Evolutionary conservation across 2,113 vertebrate species (phyloP), one percentile per base, ranked within the genome.

Genomic region (Nibea coibor): DNA sequence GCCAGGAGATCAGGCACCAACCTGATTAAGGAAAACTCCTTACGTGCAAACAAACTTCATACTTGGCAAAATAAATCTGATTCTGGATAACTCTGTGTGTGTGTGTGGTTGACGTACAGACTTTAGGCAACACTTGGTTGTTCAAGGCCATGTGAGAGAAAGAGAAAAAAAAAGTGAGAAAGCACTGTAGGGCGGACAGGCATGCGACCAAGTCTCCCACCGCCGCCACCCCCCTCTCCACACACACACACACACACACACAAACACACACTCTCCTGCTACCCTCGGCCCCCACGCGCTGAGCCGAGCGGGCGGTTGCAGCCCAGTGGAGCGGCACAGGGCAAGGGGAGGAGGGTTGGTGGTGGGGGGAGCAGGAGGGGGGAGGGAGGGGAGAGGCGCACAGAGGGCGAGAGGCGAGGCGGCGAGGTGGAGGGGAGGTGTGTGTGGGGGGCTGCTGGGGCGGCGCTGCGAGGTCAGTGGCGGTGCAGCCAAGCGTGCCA

Each of bases 291-390:
- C 93, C 87, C 88, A 90, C 90, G 87, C 81, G 86, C 87, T 87
- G 92, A 93, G 92, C 80, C 88, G 87, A 94, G 93, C 85, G 77
- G 91, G 93, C 93, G 92, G 94, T 95, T 93, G 93, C 94, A 91
- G 92, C 88, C 90, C 93, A 94, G 82, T 94, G 95, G 89, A 94
- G 94, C 94, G 89, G 90, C 93, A 92, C 90, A 92, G 88, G 89
- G 89, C 72, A 59, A 75, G 72, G 70, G 82, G 76, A 58, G 58
- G 45, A 76, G 69, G 73, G 8, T 17, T 39, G 35, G 35, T 39
- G 35, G 35, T 3, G 69, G n/a, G 35, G 51, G 61, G 50, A 45
- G 58, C 3, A 19, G 72, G 72, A 10, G 35, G 51, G 80, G 47
- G 82, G 80, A 39, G 75, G 62, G 74, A 66, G 67, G 14, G 88